Percentiles rank a stretch among this genome's conserved stretches.
These are phyloP conservation scores for Machimus atricapillus DNA, from an alignment of 2,888 invertebrate species.

Conservation along the genomic window DNA sequence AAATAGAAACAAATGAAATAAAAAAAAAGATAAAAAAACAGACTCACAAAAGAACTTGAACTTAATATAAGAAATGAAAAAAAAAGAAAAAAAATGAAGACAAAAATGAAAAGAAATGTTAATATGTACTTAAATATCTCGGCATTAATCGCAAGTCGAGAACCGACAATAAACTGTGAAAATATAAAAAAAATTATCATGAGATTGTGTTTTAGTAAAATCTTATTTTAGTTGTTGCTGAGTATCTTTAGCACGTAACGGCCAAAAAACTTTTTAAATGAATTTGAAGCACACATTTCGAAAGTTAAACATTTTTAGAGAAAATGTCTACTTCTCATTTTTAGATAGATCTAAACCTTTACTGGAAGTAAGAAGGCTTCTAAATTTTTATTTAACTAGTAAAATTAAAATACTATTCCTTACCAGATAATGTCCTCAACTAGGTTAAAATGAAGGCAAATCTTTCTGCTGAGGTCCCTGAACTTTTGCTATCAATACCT, in stretches of 20 bases:
- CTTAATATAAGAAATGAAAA: conserved; percentile 49
- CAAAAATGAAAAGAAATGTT: conserved; percentile 49
- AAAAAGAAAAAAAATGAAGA: conserved; percentile 49
- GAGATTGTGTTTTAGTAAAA: conserved; percentile 45
- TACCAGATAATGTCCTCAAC: background rate
- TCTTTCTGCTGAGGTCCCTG: background rate
- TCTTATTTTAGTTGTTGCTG: background rate
- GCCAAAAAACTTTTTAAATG: too few relatives aligned
- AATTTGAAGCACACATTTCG: background rate
- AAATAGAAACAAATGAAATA: background rate
- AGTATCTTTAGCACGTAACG: background rate
- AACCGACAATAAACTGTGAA: conserved; percentile 64
- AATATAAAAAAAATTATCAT: conserved; percentile 51
- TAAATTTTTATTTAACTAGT: too few relatives aligned
- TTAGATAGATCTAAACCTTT: too few relatives aligned
- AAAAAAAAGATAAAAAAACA: background rate
- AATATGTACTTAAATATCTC: conserved; percentile 60
- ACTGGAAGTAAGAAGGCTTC: too few relatives aligned
- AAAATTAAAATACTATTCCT: background rate
- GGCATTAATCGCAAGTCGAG: conserved; percentile 62
- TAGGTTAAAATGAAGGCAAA: background rate
- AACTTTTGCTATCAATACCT: background rate
- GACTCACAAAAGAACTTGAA: conserved; percentile 45
- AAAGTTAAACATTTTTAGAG: background rate
- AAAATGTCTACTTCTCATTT: background rate